phyloP scores from a whole-genome alignment of 2,797 vertebrate genomes.

The Micromesistius poutassou region DNA sequence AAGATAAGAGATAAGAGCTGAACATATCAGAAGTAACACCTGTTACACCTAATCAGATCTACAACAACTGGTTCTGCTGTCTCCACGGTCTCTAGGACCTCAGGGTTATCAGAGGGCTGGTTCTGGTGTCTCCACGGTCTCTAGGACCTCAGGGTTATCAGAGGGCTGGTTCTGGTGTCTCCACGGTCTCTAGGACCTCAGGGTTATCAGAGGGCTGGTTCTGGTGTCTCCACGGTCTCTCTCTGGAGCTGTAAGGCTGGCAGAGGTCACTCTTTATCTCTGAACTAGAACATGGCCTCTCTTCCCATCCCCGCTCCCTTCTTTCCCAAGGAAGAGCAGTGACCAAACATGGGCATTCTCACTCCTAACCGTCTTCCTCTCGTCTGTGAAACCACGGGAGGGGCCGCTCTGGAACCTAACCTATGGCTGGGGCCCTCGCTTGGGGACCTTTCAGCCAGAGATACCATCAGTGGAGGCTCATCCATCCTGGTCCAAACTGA shows the following conservation, averaged over 20 bases:
- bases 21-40: no score
- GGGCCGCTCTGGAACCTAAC: not conserved
- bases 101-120: not conserved
- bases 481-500: not conserved
- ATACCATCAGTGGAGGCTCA: not conserved
- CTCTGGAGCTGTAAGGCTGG: conserved; percentile 29
- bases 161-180: not conserved
- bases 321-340: conserved; percentile 61
- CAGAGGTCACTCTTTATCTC: conserved; percentile 56
- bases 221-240: conserved; percentile 8
- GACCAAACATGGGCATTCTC: conserved; percentile 66
- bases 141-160: not conserved
- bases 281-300: conserved; percentile 59
- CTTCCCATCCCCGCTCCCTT: conserved; percentile 45
- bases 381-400: not conserved
- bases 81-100: no score
- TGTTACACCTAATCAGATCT: no score
- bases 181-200: not conserved
- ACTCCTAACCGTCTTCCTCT: not conserved
- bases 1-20: no score
- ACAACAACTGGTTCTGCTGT: no score
- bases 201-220: not conserved
- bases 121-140: no score
- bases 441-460: not conserved
- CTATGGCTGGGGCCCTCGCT: not conserved